Percentiles rank a stretch among this genome's conserved stretches.
phyloP scores from a whole-genome alignment of 2,888 invertebrate species.

The Alviniconcha strummeri region DNA sequence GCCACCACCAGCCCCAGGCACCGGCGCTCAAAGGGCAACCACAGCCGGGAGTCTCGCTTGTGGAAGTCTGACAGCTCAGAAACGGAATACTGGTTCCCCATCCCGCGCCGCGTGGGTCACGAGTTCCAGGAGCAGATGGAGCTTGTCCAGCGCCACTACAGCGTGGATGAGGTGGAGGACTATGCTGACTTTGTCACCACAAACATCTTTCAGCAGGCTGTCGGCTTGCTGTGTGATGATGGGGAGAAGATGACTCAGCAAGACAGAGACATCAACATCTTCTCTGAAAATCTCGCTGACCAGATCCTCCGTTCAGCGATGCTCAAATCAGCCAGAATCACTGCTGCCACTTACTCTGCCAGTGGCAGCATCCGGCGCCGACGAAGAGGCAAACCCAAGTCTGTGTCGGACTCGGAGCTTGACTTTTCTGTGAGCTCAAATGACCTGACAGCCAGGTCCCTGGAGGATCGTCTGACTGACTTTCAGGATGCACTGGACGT shows the following conservation, averaged over 20 bases:
- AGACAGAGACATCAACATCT: conserved; percentile 48
- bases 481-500: conserved; percentile 15
- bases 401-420: conserved; percentile 25
- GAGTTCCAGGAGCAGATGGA: conserved; percentile 46
- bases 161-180: conserved; percentile 47
- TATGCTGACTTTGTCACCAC: conserved; percentile 46
- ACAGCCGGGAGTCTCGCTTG: conserved; percentile 36
- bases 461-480: conserved; percentile 16
- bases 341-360: too few relatives aligned
- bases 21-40: conserved; percentile 29
- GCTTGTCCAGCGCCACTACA: conserved; percentile 40
- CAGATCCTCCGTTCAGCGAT: conserved; percentile 47
- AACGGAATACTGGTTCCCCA: conserved; percentile 47
- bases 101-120: conserved; percentile 43
- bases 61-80: conserved; percentile 45
- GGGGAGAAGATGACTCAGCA: conserved; percentile 34
- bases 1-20: conserved; percentile 34
- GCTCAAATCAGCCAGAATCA: neutral
- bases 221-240: conserved; percentile 43
- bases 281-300: conserved; percentile 56
- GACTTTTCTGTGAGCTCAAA: conserved; percentile 30
- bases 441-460: conserved; percentile 16
- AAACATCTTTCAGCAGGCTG: conserved; percentile 46
- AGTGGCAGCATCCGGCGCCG: too few relatives aligned
- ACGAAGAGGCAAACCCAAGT: conserved; percentile 2